Conservation (phyloP, 2,888 invertebrate genomes). For the Drosophila nigritarsus region DNA sequence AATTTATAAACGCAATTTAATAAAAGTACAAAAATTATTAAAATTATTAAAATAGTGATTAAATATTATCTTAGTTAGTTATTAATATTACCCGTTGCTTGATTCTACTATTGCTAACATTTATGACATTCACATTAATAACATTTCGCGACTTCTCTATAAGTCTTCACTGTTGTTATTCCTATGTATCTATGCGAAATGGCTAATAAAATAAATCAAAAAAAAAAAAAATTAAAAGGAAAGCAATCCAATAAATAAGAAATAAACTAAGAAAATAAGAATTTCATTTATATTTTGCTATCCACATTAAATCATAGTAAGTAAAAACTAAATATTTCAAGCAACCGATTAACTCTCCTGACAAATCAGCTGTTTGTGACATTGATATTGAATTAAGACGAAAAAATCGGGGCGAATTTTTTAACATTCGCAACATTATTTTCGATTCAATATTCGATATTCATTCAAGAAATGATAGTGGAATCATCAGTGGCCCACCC, state of each 20-base stretch:
- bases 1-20: constrained; percentile 5
- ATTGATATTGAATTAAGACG: neutral
- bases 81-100: too few relatives aligned
- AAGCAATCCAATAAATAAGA: neutral
- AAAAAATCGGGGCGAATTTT: neutral
- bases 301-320: neutral
- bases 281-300: neutral
- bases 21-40: constrained; percentile 20
- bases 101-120: too few relatives aligned
- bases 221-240: too few relatives aligned
- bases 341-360: neutral
- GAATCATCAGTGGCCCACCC: too few relatives aligned
- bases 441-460: too few relatives aligned
- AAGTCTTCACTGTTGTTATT: neutral
- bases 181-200: neutral
- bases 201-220: neutral
- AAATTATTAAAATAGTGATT: neutral
- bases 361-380: neutral
- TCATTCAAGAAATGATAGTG: neutral
- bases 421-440: neutral
- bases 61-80: too few relatives aligned
- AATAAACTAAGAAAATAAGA: neutral
- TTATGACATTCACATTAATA: too few relatives aligned
- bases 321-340: neutral
- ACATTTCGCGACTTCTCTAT: too few relatives aligned